phyloP scores from a whole-genome alignment of 2,113 vertebrate species.

The Serilophus lunatus region DNA sequence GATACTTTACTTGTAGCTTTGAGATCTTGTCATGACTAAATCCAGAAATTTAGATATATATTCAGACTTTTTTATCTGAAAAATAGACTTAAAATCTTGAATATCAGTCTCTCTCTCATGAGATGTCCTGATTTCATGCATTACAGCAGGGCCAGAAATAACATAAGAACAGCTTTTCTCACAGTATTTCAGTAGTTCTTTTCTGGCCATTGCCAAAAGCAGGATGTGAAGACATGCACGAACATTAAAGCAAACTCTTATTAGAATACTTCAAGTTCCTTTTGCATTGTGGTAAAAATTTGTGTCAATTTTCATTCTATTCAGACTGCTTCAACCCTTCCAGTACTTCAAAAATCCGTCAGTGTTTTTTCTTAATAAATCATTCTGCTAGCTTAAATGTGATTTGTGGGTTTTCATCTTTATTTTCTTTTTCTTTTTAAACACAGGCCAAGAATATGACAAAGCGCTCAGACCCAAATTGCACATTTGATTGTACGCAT shows the following conservation, averaged over 20 bases:
- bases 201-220: constrained; percentile 56
- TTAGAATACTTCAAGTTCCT: constrained; percentile 54
- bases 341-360: background rate
- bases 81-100: constrained; percentile 58
- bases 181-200: constrained; percentile 61
- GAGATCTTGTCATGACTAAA: constrained; percentile 43
- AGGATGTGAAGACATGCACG: constrained; percentile 55
- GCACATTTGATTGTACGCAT: background rate
- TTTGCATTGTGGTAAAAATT: constrained; percentile 36
- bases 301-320: constrained; percentile 51
- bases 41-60: constrained; percentile 28
- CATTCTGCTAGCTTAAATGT: constrained; percentile 31
- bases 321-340: constrained; percentile 28
- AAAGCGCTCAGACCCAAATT: constrained; percentile 7
- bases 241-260: constrained; percentile 57
- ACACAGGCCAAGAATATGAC: constrained; percentile 45
- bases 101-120: constrained; percentile 54
- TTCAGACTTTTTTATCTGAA: constrained; percentile 48
- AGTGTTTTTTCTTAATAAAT: constrained; percentile 55
- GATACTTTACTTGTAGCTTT: constrained; percentile 24
- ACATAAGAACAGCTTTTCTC: constrained; percentile 64
- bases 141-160: constrained; percentile 59
- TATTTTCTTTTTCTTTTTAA: background rate
- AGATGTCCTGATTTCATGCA: constrained; percentile 61
- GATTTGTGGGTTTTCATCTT: constrained; percentile 26